Evolutionary conservation across 2,113 vertebrate genomes (phyloP), one percentile per base, ranked within the genome.

Genomic region (Cyprinodon variegatus): DNA sequence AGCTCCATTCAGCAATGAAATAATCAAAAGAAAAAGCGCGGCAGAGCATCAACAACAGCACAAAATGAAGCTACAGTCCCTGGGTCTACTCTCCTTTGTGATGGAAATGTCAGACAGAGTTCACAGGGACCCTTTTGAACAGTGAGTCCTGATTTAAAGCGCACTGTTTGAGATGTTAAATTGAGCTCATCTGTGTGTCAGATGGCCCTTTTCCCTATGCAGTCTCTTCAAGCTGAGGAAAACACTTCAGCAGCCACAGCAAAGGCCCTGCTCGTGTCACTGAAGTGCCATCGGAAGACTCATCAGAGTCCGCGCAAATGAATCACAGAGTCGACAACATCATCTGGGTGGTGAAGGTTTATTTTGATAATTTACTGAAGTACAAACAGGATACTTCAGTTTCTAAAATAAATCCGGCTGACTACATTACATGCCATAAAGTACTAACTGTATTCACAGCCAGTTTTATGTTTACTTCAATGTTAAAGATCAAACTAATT

Each of bases 241-340:
- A 85, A 86, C 90, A 87, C 83, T 82, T 39, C 13, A 68, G 78
- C 89, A 57, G 17, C 81, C 83, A 89, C 72, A 85, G 71, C 68
- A 39, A 89, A 29, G 39, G 11, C 62, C 20, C 39, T 13, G 48
- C n/a, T 45, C 14, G 9, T 37, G 39, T 57, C 71, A 11, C 36
- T 45, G 12, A 4, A 65, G 75, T 20, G 29, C 50, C 48, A 22
- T 61, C 12, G 29, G 61, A 76, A 64, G 74, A 77, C 43, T 43
- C 41, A 46, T 61, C 36, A 61, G 63, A 45, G 67, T 77, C 61
- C 20, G 40, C 9, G 12, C 38, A 17, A 9, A 45, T 57, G 60
- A 65, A 29, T 41, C 10, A 63, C 59, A 79, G 59, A 69, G 57
- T 57, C 63, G 75, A 41, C 75, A 70, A 72, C 53, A 61, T 61